These are phyloP conservation scores for Dysidea cf. avara DNA, from an alignment of 37 sponge, comb jelly and placozoan species.

Conservation along the genomic window DNA sequence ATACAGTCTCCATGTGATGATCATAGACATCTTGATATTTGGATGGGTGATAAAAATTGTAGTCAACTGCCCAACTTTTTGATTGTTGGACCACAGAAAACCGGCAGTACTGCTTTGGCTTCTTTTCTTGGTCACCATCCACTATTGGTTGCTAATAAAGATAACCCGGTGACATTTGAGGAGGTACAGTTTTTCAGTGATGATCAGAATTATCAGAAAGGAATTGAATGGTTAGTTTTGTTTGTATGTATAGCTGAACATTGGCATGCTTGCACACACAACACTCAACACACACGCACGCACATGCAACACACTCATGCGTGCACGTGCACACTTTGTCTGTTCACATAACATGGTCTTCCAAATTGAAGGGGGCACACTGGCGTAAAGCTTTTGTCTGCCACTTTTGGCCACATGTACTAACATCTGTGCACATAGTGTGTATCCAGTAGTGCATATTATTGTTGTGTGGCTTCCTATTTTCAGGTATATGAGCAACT, in stretches of 20 bases:
- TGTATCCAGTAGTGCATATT: no score
- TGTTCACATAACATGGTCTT: no score
- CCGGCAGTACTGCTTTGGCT: slow-evolving; percentile 57
- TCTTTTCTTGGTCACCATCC: slow-evolving; percentile 69
- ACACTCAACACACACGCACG: neutral
- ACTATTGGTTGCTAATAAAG: slow-evolving; percentile 26
- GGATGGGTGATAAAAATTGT: slow-evolving; percentile 29
- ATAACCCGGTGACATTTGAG: slow-evolving; percentile 51
- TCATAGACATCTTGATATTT: slow-evolving; percentile 45
- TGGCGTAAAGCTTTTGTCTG: no score
- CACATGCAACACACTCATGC: no score
- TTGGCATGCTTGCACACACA: neutral
- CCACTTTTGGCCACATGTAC: no score
- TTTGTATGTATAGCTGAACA: no score
- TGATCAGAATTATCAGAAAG: slow-evolving; percentile 43
- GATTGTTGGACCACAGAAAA: slow-evolving; percentile 67
- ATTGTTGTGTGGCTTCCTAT: neutral
- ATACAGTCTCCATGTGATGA: no score
- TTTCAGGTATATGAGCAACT: slow-evolving; percentile 32
- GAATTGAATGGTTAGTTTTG: slow-evolving; percentile 84
- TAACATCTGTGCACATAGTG: no score
- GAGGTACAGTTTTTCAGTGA: slow-evolving; percentile 87
- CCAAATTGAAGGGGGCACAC: no score
- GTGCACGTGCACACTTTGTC: neutral
- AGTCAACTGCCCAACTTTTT: slow-evolving; percentile 33